These are phyloP conservation scores for Diplodus puntazzo DNA, from an alignment of 2,797 vertebrate genomes.

Conservation along the genomic window DNA sequence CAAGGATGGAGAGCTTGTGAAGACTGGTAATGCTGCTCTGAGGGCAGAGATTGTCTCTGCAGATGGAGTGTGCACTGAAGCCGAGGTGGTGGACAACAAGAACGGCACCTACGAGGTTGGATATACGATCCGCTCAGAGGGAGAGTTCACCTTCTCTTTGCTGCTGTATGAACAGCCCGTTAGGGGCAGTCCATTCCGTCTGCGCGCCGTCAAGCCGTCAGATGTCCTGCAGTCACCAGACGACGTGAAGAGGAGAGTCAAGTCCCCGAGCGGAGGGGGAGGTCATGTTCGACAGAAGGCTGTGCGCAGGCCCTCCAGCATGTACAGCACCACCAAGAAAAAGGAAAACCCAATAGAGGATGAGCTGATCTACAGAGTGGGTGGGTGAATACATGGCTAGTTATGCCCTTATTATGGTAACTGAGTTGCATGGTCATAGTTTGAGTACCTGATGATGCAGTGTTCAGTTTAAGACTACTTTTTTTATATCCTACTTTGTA, in stretches of 20 bases:
- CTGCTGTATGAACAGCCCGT: slow-evolving; percentile 92
- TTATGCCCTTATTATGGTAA: slow-evolving; percentile 3
- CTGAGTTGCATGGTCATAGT: background rate
- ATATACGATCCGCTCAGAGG: slow-evolving; percentile 90
- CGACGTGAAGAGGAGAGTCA: slow-evolving; percentile 94
- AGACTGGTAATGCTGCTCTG: slow-evolving; percentile 90
- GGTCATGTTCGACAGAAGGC: slow-evolving; percentile 97
- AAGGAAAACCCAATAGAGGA: slow-evolving; percentile 99
- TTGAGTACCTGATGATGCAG: background rate
- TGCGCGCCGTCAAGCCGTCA: slow-evolving; percentile 89
- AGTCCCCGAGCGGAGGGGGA: slow-evolving; percentile 92
- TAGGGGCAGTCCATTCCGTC: slow-evolving; percentile 90
- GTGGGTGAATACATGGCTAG: slow-evolving; percentile 77
- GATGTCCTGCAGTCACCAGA: slow-evolving; percentile 93
- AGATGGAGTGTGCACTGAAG: slow-evolving; percentile 83
- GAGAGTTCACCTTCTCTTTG: slow-evolving; percentile 90
- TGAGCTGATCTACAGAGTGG: slow-evolving; percentile 95
- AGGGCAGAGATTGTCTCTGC: slow-evolving; percentile 86
- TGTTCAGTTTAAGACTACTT: background rate
- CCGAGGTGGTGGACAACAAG: slow-evolving; percentile 94
- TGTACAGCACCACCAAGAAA: slow-evolving; percentile 97
- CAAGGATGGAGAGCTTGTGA: slow-evolving; percentile 93
- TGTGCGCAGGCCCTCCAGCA: slow-evolving; percentile 93
- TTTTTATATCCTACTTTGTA: background rate
- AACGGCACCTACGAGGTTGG: slow-evolving; percentile 96